Evolutionary conservation across 1,140 invertebrate genomes (phyloP).

Genomic region (Heterodera schachtii): DNA sequence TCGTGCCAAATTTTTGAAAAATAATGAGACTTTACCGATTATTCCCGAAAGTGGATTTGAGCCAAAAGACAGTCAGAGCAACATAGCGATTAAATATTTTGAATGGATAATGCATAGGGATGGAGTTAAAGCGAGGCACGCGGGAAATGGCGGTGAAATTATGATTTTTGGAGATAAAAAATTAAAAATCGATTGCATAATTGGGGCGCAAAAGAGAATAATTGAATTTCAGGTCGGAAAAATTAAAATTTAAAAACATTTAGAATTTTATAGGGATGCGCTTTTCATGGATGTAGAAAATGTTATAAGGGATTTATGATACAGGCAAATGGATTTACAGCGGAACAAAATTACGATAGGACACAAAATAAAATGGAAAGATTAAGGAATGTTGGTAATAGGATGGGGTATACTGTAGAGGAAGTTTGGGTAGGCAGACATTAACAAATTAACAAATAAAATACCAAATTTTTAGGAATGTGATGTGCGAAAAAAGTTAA

Average conservation of each 20-base stretch:
- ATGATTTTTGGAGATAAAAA: not conserved
- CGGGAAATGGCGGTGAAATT: not conserved
- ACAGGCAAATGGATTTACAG: not conserved
- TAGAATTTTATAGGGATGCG: slow-evolving; percentile 15
- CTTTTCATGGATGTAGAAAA: not conserved
- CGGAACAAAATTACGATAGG: not conserved
- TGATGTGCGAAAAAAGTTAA: slow-evolving; percentile 7
- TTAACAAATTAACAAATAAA: not conserved
- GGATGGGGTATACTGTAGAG: not conserved
- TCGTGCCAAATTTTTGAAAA: slow-evolving; percentile 3
- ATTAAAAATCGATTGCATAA: not conserved
- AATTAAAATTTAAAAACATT: not conserved
- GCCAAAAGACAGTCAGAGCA: slow-evolving; percentile 7
- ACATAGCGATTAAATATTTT: not conserved
- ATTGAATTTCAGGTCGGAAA: not conserved
- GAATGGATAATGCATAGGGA: not conserved
- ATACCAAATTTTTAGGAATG: slow-evolving; percentile 4
- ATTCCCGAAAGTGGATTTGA: slow-evolving; percentile 11
- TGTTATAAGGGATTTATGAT: not conserved
- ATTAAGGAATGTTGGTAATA: not conserved
- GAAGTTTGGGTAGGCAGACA: not conserved
- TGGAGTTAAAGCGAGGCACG: not conserved
- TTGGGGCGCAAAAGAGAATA: not conserved
- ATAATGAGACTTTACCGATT: not conserved
- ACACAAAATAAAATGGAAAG: not conserved